phyloP scores from a whole-genome alignment of 92 coral and sea anemone genomes.

The Actinostola sp. region DNA sequence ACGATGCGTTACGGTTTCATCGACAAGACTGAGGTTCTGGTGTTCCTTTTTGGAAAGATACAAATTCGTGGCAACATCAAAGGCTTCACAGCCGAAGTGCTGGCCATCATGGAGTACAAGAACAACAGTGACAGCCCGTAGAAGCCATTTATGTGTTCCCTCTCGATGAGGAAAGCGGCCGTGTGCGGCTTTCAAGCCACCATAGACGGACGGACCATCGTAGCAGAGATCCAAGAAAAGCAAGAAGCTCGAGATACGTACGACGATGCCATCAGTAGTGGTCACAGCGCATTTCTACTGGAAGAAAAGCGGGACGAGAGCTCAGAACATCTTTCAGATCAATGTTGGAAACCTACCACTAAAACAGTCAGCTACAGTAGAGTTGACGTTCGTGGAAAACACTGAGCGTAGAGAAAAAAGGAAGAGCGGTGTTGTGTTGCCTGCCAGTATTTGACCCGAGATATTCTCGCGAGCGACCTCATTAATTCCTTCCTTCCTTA shows the following conservation, averaged over 20 bases:
- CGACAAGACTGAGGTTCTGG: slow-evolving; percentile 30
- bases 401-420: slow-evolving; percentile 71
- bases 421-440: slow-evolving; percentile 77
- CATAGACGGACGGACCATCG: no score
- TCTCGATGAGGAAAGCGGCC: no score
- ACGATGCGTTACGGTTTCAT: slow-evolving; percentile 43
- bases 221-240: no score
- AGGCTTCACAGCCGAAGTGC: slow-evolving; percentile 84
- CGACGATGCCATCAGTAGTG: no score
- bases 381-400: slow-evolving; percentile 76
- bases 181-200: no score
- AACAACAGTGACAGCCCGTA: slow-evolving; percentile 65
- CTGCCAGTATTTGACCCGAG: slow-evolving; percentile 84
- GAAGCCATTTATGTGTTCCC: no score
- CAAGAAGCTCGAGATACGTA: no score
- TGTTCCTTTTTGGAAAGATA: slow-evolving; percentile 76
- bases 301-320: slow-evolving; percentile 88
- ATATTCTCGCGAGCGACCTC: slow-evolving; percentile 68
- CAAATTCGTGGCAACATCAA: slow-evolving; percentile 57
- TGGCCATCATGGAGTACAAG: slow-evolving; percentile 72
- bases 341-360: slow-evolving; percentile 88
- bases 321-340: slow-evolving; percentile 72
- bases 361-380: slow-evolving; percentile 65
- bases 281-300: no score
- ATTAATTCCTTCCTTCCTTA: no score